phyloP scores from a whole-genome alignment of 2,113 vertebrate genomes.

The Tonatia bakeri region DNA sequence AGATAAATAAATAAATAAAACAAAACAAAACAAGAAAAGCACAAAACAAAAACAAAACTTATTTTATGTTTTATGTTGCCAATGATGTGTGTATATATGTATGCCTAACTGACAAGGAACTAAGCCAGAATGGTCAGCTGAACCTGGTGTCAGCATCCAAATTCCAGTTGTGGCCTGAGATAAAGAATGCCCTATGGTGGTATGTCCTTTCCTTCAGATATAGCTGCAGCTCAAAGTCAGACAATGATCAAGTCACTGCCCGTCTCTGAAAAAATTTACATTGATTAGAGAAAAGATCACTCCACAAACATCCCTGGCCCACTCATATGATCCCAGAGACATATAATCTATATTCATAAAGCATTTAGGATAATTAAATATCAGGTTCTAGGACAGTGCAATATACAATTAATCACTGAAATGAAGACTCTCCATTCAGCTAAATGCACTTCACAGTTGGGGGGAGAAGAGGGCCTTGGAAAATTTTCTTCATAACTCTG shows the following conservation, averaged over 20 bases:
- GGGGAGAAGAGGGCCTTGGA: not conserved
- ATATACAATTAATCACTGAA: conserved; percentile 53
- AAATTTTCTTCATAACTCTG: conserved; percentile 29
- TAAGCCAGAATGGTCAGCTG: conserved; percentile 8
- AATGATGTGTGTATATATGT: not conserved
- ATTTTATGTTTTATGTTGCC: not conserved
- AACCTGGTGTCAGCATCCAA: not conserved
- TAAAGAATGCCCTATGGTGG: not conserved
- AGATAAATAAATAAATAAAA: not conserved
- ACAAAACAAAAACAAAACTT: not conserved
- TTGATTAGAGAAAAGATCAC: conserved; percentile 32
- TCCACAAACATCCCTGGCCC: conserved; percentile 4
- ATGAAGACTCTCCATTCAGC: conserved; percentile 47
- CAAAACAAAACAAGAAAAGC: not conserved
- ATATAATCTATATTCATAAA: conserved; percentile 58
- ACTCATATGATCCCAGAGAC: conserved; percentile 23
- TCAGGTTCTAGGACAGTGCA: conserved; percentile 55
- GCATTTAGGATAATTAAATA: conserved; percentile 63
- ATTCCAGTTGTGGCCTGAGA: conserved; percentile 16
- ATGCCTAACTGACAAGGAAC: not conserved
- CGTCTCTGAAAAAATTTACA: conserved; percentile 37
- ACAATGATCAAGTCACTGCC: not conserved
- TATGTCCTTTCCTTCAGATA: not conserved
- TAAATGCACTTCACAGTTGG: not conserved
- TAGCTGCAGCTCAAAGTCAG: conserved; percentile 19